phyloP scores from a whole-genome alignment of 2,113 vertebrate genomes.

The Oncorhynchus kisutch region DNA sequence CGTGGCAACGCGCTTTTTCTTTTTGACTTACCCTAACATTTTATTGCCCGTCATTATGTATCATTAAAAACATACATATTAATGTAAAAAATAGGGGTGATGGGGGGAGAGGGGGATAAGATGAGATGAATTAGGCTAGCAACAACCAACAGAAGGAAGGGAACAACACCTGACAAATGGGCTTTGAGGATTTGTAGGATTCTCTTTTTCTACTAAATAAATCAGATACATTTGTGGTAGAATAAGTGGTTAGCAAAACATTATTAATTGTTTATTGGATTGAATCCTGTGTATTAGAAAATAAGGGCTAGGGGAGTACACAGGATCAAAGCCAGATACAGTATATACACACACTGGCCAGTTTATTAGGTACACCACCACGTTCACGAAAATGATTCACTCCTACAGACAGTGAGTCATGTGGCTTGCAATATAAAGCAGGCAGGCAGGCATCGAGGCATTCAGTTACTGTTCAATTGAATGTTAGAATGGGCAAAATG shows the following conservation, averaged over 20 bases:
- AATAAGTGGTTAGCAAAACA: too few species aligned
- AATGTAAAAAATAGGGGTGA: slow-evolving; percentile 80
- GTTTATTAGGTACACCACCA: too few species aligned
- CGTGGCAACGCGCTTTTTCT: slow-evolving; percentile 84
- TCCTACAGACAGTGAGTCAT: not conserved
- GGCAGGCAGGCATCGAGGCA: too few species aligned
- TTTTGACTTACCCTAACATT: slow-evolving; percentile 86
- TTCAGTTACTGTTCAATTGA: too few species aligned
- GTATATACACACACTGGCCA: not conserved
- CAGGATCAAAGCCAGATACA: not conserved
- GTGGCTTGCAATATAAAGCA: too few species aligned
- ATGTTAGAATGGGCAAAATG: too few species aligned
- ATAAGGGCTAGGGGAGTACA: not conserved
- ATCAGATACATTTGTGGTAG: too few species aligned
- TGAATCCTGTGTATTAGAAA: too few species aligned
- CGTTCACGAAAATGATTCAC: not conserved
- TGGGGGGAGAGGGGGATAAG: slow-evolving; percentile 34
- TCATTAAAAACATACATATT: slow-evolving; percentile 97
- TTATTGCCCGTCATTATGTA: slow-evolving; percentile 94
- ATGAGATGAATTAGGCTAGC: slow-evolving; percentile 46
- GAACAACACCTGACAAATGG: slow-evolving; percentile 69
- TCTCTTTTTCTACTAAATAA: not conserved
- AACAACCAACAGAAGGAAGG: slow-evolving; percentile 61
- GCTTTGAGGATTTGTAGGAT: slow-evolving; percentile 53
- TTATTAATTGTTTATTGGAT: too few species aligned